Base-by-base conservation (phyloP, 1,140 invertebrate species). In the Littorina saxatilis region DNA sequence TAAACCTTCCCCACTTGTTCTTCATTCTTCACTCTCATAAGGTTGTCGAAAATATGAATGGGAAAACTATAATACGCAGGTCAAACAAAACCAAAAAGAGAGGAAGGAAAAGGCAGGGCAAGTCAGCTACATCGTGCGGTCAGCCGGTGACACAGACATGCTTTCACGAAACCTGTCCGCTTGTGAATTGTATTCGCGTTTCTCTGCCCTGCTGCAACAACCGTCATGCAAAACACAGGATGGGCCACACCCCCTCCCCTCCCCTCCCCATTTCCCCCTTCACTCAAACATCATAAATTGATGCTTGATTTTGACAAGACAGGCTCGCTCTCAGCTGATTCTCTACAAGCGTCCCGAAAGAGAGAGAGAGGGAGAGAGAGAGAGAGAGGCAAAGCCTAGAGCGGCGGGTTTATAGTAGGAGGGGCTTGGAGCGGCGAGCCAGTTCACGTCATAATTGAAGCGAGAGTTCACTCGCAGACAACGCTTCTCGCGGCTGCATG, bases 281-380 rank as follows among this genome's bases (percentile, higher is more conserved):
- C 29, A 32, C 61, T 63, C 61, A 63, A 58, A 29, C 32, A 63
- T 78, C 76, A 78, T 78, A 78, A 78, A 78, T 78, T 61, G 76
- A 58, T 78, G 76, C 29, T 52, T 63, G 55, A 78, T 78, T 78
- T 78, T 78, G 76, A 78, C 76, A 78, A 78, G 76, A 58, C 50
- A 52, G 32, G 43, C 50, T 52, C 47, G 29, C 74, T 76, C 50
- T 76, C 74, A 58, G 50, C 43, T 76, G 43, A 39, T 55, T 76
- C 74, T 76, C 74, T 37, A 39, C 9, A 5, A 23, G 9, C n/a
- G n/a, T 20, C n/a, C n/a, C n/a, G n/a, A n/a, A n/a, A 58, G 55
- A 58, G 55, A 7, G 55, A 9, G 55, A 58, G 17, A 23, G n/a
- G 55, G n/a, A 58, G 55, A 50, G 20, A 50, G 20, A 20, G 20